These are phyloP conservation scores for Oncopodura yosiiana DNA, from an alignment of 1,140 invertebrate genomes.

Conservation along the genomic window DNA sequence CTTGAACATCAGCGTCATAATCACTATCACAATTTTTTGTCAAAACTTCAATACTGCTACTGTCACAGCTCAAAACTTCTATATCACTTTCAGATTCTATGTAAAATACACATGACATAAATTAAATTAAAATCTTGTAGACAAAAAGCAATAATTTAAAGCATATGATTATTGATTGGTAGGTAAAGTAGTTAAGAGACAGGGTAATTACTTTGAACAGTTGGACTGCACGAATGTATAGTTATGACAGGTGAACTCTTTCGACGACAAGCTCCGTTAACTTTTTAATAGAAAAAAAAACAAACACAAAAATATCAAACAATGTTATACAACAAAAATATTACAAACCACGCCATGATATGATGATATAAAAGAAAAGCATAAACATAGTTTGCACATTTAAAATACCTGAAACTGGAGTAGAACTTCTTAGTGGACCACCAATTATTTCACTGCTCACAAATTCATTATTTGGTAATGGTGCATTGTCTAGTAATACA, in stretches of 20 bases:
- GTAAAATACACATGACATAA: slow-evolving; percentile 1
- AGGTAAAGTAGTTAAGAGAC: background rate
- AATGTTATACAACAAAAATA: background rate
- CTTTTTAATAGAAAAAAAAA: background rate
- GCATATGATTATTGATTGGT: background rate
- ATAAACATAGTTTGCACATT: background rate
- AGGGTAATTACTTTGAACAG: slow-evolving; percentile 5
- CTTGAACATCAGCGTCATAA: slow-evolving; percentile 27
- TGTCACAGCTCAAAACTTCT: slow-evolving; percentile 30
- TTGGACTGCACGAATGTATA: background rate
- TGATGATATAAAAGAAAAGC: background rate
- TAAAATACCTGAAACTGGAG: slow-evolving; percentile 22
- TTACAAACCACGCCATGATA: background rate
- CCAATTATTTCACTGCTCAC: background rate
- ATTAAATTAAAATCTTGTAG: background rate
- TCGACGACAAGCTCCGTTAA: background rate
- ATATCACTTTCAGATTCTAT: slow-evolving; percentile 33
- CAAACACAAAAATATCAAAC: background rate
- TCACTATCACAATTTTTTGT: slow-evolving; percentile 18
- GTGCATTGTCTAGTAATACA: slow-evolving; percentile 18
- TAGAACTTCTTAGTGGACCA: slow-evolving; percentile 14
- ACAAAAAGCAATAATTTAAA: background rate
- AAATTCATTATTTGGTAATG: slow-evolving; percentile 30
- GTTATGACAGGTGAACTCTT: background rate
- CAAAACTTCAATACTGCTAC: slow-evolving; percentile 34